Evolutionary conservation across 2,113 vertebrate species (phyloP).

Genomic region (Oncorhynchus keta): DNA sequence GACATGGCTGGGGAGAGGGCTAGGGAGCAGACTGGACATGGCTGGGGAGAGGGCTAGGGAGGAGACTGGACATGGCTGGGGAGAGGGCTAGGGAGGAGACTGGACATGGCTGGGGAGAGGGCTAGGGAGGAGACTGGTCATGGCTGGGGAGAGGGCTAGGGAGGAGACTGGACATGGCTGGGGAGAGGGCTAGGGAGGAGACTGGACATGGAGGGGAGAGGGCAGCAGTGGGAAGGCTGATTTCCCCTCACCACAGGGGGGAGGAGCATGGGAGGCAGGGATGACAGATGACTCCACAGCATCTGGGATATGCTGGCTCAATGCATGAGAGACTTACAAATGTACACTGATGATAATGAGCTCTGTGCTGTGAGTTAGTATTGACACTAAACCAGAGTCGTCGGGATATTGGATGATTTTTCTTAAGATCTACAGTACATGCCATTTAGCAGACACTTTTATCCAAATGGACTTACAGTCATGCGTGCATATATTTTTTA

Average conservation of each 20-base stretch:
- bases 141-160: background rate
- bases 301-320: slow-evolving; percentile 43
- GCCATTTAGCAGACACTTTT: slow-evolving; percentile 22
- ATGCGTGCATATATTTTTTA: slow-evolving; percentile 6
- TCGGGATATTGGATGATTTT: slow-evolving; percentile 31
- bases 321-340: slow-evolving; percentile 37
- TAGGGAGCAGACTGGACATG: no score
- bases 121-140: no score
- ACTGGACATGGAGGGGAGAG: slow-evolving; percentile 21
- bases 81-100: no score
- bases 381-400: background rate
- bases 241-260: slow-evolving; percentile 24
- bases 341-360: slow-evolving; percentile 42
- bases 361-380: slow-evolving; percentile 17
- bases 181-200: background rate
- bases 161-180: background rate
- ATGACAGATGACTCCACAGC: slow-evolving; percentile 46
- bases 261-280: slow-evolving; percentile 18
- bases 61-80: no score
- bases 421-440: slow-evolving; percentile 34
- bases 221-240: slow-evolving; percentile 25
- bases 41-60: no score
- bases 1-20: no score
- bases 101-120: no score
- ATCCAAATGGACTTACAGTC: slow-evolving; percentile 11